Percentiles rank a stretch among this genome's conserved stretches.
Conservation (phyloP, 2,888 invertebrate species). For the Auanema sp. region DNA sequence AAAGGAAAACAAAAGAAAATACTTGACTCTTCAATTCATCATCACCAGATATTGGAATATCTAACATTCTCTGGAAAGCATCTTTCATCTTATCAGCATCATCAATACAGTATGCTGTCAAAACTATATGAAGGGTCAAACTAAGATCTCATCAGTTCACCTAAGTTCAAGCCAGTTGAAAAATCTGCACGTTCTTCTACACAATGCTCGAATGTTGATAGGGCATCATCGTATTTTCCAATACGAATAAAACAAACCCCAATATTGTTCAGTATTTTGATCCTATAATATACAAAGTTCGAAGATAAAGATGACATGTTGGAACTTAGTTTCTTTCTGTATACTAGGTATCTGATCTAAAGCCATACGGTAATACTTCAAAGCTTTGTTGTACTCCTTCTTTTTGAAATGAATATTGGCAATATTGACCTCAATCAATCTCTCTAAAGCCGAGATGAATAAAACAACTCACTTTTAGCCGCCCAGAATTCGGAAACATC, state of each 20-base stretch:
- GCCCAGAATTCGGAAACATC: slow-evolving; percentile 84
- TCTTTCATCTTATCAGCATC: slow-evolving; percentile 84
- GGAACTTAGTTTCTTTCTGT: slow-evolving; percentile 85
- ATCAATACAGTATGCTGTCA: slow-evolving; percentile 68
- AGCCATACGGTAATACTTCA: slow-evolving; percentile 97
- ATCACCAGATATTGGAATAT: slow-evolving; percentile 78
- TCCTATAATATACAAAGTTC: slow-evolving; percentile 23
- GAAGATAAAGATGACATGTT: neutral
- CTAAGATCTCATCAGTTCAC: slow-evolving; percentile 64
- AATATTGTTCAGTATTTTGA: slow-evolving; percentile 97
- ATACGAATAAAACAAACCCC: slow-evolving; percentile 89
- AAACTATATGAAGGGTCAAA: slow-evolving; percentile 74
- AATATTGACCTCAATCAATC: slow-evolving; percentile 77
- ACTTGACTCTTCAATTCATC: slow-evolving; percentile 72
- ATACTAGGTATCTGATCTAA: slow-evolving; percentile 89
- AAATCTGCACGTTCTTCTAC: slow-evolving; percentile 93
- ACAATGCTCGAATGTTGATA: slow-evolving; percentile 93
- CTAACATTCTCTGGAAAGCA: slow-evolving; percentile 84
- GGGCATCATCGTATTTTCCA: slow-evolving; percentile 93
- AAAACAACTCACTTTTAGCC: slow-evolving; percentile 41
- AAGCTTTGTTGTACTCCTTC: slow-evolving; percentile 85
- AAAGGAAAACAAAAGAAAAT: neutral
- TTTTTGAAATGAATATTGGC: slow-evolving; percentile 95
- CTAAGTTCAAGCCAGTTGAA: slow-evolving; percentile 80
- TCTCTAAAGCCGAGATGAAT: slow-evolving; percentile 68